Evolutionary conservation across 2,888 invertebrate genomes (phyloP).

Genomic region (Pachycephus smyrnensis): DNA sequence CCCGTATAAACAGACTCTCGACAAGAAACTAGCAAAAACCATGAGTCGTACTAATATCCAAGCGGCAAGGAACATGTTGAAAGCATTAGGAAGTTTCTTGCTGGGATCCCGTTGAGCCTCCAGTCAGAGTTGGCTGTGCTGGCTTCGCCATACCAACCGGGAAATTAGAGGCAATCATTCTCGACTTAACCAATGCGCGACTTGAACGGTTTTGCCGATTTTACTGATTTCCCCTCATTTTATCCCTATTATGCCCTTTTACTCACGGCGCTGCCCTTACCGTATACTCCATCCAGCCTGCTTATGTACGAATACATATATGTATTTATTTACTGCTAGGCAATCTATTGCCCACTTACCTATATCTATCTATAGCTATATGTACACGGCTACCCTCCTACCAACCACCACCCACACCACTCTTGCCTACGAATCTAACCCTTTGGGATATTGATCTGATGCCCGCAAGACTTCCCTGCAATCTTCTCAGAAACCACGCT

Average conservation of each 20-base stretch:
- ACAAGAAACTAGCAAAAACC: not conserved
- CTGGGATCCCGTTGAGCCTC: slow-evolving; percentile 16
- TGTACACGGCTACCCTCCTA: no score
- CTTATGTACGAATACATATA: no score
- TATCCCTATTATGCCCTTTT: slow-evolving; percentile 14
- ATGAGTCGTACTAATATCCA: not conserved
- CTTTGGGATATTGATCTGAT: no score
- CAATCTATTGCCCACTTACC: no score
- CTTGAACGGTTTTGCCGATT: slow-evolving; percentile 43
- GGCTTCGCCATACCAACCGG: slow-evolving; percentile 16
- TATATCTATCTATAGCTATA: no score
- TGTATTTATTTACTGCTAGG: no score
- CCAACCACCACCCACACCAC: no score
- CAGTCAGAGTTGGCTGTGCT: slow-evolving; percentile 12
- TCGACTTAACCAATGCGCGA: slow-evolving; percentile 57
- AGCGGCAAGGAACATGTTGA: slow-evolving; percentile 49
- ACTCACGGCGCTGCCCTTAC: not conserved
- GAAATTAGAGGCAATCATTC: slow-evolving; percentile 64
- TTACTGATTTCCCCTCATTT: slow-evolving; percentile 26
- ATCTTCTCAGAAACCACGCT: no score
- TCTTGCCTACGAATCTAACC: no score
- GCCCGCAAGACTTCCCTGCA: no score
- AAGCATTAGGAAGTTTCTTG: slow-evolving; percentile 64
- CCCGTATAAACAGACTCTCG: not conserved
- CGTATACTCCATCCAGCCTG: no score